phyloP scores from a whole-genome alignment of 2,888 invertebrate species.

The Acanthacorydalis orientalis region DNA sequence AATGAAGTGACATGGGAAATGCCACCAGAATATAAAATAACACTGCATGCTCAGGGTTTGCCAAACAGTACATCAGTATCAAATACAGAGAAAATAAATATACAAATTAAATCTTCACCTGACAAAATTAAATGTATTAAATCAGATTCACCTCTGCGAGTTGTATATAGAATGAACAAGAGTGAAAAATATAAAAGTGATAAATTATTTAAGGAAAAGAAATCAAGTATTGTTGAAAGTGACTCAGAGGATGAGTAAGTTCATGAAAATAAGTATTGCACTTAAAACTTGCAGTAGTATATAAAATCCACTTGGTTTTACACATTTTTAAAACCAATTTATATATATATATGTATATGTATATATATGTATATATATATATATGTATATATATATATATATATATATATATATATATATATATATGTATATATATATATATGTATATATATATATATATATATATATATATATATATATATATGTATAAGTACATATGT shows the following conservation, averaged over 20 bases:
- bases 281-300: no score
- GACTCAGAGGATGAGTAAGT: slow-evolving; percentile 20
- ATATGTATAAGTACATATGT: no score
- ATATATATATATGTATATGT: no score
- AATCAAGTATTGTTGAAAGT: slow-evolving; percentile 7
- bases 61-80: slow-evolving; percentile 6
- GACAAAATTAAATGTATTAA: not conserved
- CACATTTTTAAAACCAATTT: not conserved
- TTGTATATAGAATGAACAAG: slow-evolving; percentile 9
- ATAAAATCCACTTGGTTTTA: no score
- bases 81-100: not conserved
- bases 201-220: no score
- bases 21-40: slow-evolving; percentile 28
- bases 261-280: no score
- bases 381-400: no score
- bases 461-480: no score
- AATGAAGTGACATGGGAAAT: slow-evolving; percentile 48
- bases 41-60: not conserved
- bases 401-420: no score
- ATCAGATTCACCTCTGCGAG: slow-evolving; percentile 13
- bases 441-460: no score
- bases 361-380: no score
- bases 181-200: slow-evolving; percentile 15
- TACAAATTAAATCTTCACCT: not conserved
- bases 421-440: no score